Evolutionary conservation across 2,888 invertebrate species (phyloP).

Genomic region (Drosophila cognata): DNA sequence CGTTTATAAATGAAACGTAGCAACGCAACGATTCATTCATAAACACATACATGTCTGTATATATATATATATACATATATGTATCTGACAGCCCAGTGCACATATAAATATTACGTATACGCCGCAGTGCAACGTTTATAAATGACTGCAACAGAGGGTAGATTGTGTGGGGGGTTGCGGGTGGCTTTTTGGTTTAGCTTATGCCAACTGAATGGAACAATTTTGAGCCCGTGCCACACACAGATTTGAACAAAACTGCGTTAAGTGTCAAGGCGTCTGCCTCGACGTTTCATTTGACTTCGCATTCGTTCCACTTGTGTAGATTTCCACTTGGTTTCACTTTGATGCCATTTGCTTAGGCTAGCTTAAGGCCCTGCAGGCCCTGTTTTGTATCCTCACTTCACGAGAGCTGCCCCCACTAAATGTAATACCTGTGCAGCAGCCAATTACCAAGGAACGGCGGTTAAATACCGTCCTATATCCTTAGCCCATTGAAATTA

Average conservation of each 20-base stretch:
- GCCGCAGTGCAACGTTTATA: conserved; percentile 61
- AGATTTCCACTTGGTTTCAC: conserved; percentile 28
- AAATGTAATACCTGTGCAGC: conserved; percentile 3
- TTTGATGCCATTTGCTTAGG: conserved; percentile 55
- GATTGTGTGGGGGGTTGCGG: not conserved
- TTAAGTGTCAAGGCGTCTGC: conserved; percentile 42
- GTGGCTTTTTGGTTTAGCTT: conserved; percentile 35
- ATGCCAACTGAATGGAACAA: conserved; percentile 72
- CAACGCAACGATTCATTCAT: conserved; percentile 22
- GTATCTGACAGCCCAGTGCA: conserved; percentile 6
- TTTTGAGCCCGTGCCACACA: conserved; percentile 31
- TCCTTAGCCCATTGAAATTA: not conserved
- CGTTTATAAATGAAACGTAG: conserved; percentile 64
- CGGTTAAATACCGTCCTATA: conserved; percentile 36
- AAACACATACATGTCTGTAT: conserved; percentile 6
- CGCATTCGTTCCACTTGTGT: conserved; percentile 23
- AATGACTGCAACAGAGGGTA: conserved; percentile 51
- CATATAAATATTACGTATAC: conserved; percentile 46
- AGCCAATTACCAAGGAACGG: conserved; percentile 62
- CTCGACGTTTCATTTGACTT: conserved; percentile 52
- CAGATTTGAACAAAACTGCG: conserved; percentile 2
- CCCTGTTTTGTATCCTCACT: conserved; percentile 17
- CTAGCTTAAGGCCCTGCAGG: conserved; percentile 11
- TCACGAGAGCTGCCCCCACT: conserved; percentile 17
- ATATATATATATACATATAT: not conserved